Evolutionary conservation across 1,140 invertebrate species (phyloP).

Genomic region (Pentalonia nigronervosa): DNA sequence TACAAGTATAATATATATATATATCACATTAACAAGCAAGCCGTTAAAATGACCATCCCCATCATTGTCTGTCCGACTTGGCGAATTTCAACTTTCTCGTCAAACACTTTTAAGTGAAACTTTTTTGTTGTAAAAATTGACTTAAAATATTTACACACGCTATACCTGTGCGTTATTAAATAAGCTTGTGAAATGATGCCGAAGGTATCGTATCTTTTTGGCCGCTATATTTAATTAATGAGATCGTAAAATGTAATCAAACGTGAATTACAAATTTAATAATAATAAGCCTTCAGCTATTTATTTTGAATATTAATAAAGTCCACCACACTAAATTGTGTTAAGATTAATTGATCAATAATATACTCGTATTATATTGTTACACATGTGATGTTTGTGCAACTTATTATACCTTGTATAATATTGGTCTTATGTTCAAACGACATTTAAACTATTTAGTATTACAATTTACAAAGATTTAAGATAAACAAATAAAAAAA

Average conservation of each 20-base stretch:
- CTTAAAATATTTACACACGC: not conserved
- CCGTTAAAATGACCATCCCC: not conserved
- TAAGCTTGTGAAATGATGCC: not conserved
- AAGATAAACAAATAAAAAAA: too few species aligned
- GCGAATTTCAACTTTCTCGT: not conserved
- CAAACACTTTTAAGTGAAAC: not conserved
- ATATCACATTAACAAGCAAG: not conserved
- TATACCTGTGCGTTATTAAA: not conserved
- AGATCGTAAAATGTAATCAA: not conserved
- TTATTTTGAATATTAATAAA: not conserved
- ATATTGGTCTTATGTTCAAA: not conserved
- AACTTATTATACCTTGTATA: not conserved
- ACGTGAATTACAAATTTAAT: not conserved
- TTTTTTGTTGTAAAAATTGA: not conserved
- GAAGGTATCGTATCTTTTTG: not conserved
- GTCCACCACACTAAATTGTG: not conserved
- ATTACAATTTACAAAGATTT: not conserved
- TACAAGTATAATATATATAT: not conserved
- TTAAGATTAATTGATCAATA: not conserved
- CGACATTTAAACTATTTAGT: not conserved
- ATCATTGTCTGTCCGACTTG: not conserved
- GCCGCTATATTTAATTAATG: not conserved
- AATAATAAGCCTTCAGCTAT: not conserved
- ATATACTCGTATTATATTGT: not conserved
- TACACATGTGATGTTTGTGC: not conserved